Base-by-base conservation (phyloP, 1,140 invertebrate species). In the Sitobion miscanthi region DNA sequence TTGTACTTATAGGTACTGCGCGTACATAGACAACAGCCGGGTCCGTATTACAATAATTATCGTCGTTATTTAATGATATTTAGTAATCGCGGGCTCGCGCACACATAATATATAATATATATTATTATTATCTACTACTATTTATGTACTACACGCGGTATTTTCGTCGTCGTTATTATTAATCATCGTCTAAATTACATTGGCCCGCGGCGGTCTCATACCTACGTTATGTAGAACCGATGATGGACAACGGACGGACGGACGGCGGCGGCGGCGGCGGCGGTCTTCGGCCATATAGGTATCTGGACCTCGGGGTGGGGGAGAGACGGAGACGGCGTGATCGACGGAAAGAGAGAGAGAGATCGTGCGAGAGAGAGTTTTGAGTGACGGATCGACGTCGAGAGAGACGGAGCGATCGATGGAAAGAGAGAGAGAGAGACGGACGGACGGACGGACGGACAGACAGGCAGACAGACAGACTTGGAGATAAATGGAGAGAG, bases 121-220 rank as follows among this genome's bases (percentile, higher is more conserved):
- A 77, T 77, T 77, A 77, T 77, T n/a, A 77, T 77, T n/a, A 69
- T 69, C 30, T n/a, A 69, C 62, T 77, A 77, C 62, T 77, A 77
- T 77, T 77, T 77, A 77, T n/a, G 30, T 77, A n/a, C 8, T 17
- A 9, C 23, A 85, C 25, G 11, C 38, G 8, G 38, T 86, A 86
- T 86, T 86, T 86, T 86, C 85, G 85, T 86, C 85, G 85, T 86
- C 85, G 45, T 86, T 86, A 86, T n/a, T 77, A 77, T 86, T 86
- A 86, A 86, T 86, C 85, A 86, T 86, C 85, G 85, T 86, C 85
- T 47, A 47, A 86, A 86, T 86, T 47, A 47, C 85, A 86, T 47
- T 86, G 25, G 30, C 85, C 25, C 85, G 25, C 42, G 85, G 85
- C 85, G 42, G 23, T 20, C 11, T 2, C 77, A 25, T 69, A 69